These are phyloP conservation scores for Turritopsis dohrnii DNA, from an alignment of 30 jellyfish, hydroid and myxozoan species.

Conservation along the genomic window DNA sequence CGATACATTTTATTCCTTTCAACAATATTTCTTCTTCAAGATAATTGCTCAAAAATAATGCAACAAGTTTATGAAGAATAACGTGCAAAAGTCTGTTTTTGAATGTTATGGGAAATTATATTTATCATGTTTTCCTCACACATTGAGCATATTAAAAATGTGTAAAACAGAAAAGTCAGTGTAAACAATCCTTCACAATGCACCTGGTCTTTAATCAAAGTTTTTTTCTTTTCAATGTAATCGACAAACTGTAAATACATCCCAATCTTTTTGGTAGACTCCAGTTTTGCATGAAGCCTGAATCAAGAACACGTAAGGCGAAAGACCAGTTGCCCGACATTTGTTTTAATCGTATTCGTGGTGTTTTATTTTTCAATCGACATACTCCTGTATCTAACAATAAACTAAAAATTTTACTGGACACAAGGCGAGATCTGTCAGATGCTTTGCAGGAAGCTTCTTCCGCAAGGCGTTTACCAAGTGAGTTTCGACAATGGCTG, in stretches of 20 bases:
- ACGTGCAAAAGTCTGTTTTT: too few relatives aligned
- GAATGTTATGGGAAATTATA: too few relatives aligned
- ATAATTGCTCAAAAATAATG: too few relatives aligned
- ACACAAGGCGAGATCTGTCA: slow-evolving; percentile 20
- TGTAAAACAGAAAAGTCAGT: too few relatives aligned
- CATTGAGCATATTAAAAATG: too few relatives aligned
- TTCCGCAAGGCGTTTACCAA: slow-evolving; percentile 19
- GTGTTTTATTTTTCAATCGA: slow-evolving; percentile 20
- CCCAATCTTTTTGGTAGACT: neutral
- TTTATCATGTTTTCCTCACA: too few relatives aligned
- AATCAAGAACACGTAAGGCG: slow-evolving; percentile 8
- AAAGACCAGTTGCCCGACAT: slow-evolving; percentile 20
- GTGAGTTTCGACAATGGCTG: slow-evolving; percentile 19
- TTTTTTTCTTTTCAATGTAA: neutral
- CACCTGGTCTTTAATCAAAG: too few relatives aligned
- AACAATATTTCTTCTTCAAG: too few relatives aligned
- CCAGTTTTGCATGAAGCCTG: slow-evolving; percentile 27
- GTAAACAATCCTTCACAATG: too few relatives aligned
- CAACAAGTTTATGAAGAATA: too few relatives aligned
- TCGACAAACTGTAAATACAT: neutral
- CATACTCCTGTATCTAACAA: slow-evolving; percentile 28
- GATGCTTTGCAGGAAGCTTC: slow-evolving; percentile 30
- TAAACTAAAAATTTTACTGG: slow-evolving; percentile 21
- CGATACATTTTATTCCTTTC: too few relatives aligned
- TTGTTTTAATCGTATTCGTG: slow-evolving; percentile 27